Conservation (phyloP, 2,113 vertebrate species). For the Gavia stellata region DNA sequence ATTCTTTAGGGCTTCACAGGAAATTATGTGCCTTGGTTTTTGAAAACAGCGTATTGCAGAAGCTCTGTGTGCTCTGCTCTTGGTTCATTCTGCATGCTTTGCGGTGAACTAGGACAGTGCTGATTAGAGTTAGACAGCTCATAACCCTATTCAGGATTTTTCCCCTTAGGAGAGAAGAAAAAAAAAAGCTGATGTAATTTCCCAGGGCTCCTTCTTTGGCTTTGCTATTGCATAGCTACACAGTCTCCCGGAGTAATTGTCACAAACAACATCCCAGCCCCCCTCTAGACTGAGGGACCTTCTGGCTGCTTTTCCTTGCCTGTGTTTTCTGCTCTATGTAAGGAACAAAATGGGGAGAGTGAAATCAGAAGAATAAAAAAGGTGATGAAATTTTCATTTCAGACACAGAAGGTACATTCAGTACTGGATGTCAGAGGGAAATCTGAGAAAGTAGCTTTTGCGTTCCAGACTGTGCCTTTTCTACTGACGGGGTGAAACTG, state of each 20-base stretch:
- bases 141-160: not conserved
- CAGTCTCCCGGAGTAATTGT: conserved; percentile 18
- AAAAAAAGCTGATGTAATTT: conserved; percentile 46
- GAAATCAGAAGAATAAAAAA: conserved; percentile 28
- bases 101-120: not conserved
- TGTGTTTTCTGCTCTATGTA: conserved; percentile 11
- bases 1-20: not conserved
- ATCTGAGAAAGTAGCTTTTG: conserved; percentile 31
- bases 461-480: conserved; percentile 15
- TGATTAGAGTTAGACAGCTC: conserved; percentile 2
- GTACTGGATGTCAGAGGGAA: conserved; percentile 40
- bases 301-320: not conserved
- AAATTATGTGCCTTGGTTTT: not conserved
- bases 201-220: not conserved
- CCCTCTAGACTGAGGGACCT: not conserved
- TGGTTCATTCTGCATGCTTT: not conserved
- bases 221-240: conserved; percentile 22
- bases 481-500: conserved; percentile 6
- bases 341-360: not conserved
- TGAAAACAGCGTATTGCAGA: not conserved
- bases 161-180: not conserved
- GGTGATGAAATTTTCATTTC: conserved; percentile 43
- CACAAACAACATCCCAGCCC: conserved; percentile 3
- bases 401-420: conserved; percentile 31
- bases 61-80: not conserved